These are phyloP conservation scores for Thera obeliscata DNA, from an alignment of 2,888 invertebrate genomes.

Conservation along the genomic window DNA sequence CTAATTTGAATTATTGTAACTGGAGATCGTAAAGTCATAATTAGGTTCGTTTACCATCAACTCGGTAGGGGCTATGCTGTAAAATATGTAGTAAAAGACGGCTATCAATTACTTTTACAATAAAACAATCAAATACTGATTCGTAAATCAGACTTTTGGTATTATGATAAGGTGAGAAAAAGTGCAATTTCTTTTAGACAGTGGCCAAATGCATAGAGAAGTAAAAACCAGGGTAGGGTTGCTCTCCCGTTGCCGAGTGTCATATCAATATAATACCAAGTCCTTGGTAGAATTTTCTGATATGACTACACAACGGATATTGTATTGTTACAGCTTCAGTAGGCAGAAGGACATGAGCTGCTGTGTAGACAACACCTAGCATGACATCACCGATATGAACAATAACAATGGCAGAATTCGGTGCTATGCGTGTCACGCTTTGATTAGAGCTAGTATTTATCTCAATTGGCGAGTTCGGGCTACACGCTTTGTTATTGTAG, in stretches of 20 bases:
- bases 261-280: background rate
- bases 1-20: constrained; percentile 38
- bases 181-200: background rate
- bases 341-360: constrained; percentile 4
- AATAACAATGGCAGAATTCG: constrained; percentile 58
- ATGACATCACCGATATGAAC: constrained; percentile 55
- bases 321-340: constrained; percentile 1
- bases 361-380: constrained; percentile 21
- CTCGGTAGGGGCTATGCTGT: constrained; percentile 26
- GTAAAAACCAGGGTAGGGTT: background rate
- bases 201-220: background rate
- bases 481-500: constrained; percentile 30
- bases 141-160: background rate
- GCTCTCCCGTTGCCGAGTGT: background rate
- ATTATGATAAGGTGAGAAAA: background rate
- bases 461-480: constrained; percentile 59
- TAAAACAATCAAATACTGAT: constrained; percentile 20
- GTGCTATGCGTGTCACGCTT: constrained; percentile 56
- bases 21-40: constrained; percentile 36
- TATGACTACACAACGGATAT: background rate
- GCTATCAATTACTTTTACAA: constrained; percentile 22
- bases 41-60: constrained; percentile 36
- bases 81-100: constrained; percentile 28
- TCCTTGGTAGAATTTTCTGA: background rate
- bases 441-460: constrained; percentile 60